Conservation (phyloP, 2,888 invertebrate species). For the Pheosia gnoma region DNA sequence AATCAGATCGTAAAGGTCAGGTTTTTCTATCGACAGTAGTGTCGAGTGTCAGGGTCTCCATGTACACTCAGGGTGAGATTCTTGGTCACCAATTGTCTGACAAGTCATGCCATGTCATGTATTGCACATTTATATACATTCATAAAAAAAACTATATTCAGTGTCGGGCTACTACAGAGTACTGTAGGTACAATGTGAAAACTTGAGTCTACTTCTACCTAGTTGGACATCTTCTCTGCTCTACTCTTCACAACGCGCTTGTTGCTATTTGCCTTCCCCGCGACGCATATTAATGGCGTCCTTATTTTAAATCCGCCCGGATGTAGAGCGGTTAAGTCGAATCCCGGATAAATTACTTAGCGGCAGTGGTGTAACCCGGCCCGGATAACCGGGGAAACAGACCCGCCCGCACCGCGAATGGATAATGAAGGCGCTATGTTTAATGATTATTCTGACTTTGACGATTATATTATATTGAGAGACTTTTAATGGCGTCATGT, state of each 20-base stretch:
- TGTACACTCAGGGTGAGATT: too few species aligned
- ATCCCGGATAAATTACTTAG: conserved; percentile 74
- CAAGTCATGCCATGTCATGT: too few species aligned
- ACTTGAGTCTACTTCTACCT: conserved; percentile 16
- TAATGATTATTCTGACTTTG: conserved; percentile 13
- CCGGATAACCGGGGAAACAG: conserved; percentile 38
- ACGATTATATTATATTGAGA: background rate
- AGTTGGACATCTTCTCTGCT: conserved; percentile 16
- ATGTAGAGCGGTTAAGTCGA: conserved; percentile 67
- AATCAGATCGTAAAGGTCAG: too few species aligned
- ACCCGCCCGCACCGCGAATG: conserved; percentile 33
- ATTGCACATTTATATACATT: too few species aligned
- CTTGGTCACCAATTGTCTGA: too few species aligned
- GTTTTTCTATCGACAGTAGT: too few species aligned
- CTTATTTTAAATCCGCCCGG: conserved; percentile 69
- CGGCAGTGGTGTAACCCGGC: conserved; percentile 40
- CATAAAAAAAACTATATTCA: too few species aligned
- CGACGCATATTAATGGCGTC: conserved; percentile 73
- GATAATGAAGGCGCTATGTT: conserved; percentile 28
- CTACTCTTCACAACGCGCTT: conserved; percentile 41
- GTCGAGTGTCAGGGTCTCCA: too few species aligned
- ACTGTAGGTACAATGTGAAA: too few species aligned
- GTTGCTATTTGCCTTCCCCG: conserved; percentile 63
- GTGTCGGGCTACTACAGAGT: too few species aligned
- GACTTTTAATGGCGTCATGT: too few species aligned